Evolutionary conservation across 2,113 vertebrate species (phyloP).

Genomic region (Antechinus flavipes): DNA sequence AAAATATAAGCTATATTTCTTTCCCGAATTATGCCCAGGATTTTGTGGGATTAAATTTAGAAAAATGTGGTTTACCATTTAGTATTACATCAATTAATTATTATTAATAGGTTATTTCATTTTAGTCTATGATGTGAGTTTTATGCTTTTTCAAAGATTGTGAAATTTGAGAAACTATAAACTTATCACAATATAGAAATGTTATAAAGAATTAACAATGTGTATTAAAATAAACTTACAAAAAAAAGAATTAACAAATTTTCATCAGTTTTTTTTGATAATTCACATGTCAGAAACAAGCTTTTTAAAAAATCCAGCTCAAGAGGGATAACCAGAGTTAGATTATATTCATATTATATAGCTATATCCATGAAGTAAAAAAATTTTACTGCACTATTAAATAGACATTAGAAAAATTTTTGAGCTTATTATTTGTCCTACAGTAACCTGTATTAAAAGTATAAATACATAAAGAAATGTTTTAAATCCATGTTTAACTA

Average conservation of each 20-base stretch:
- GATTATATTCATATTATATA: neutral
- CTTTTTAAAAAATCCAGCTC: neutral
- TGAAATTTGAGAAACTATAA: constrained; percentile 42
- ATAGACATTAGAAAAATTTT: neutral
- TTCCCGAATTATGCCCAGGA: neutral
- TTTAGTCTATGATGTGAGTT: neutral
- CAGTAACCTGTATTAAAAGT: constrained; percentile 7
- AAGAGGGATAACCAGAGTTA: neutral
- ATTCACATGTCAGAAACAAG: neutral
- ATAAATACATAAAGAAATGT: neutral
- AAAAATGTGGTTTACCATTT: constrained; percentile 33
- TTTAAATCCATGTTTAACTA: neutral
- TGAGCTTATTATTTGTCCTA: constrained; percentile 21
- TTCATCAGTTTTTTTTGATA: neutral
- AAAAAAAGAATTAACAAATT: constrained; percentile 6
- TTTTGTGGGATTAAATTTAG: constrained; percentile 45
- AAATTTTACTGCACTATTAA: too few relatives aligned
- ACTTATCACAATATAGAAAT: constrained; percentile 22
- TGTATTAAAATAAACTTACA: too few relatives aligned
- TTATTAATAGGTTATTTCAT: constrained; percentile 32
- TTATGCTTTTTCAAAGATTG: constrained; percentile 51
- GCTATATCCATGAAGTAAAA: too few relatives aligned
- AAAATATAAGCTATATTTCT: constrained; percentile 38
- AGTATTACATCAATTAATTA: constrained; percentile 35
- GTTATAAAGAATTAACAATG: constrained; percentile 11